Base-by-base conservation (phyloP, 2,113 vertebrate species). In the Proteles cristata region DNA sequence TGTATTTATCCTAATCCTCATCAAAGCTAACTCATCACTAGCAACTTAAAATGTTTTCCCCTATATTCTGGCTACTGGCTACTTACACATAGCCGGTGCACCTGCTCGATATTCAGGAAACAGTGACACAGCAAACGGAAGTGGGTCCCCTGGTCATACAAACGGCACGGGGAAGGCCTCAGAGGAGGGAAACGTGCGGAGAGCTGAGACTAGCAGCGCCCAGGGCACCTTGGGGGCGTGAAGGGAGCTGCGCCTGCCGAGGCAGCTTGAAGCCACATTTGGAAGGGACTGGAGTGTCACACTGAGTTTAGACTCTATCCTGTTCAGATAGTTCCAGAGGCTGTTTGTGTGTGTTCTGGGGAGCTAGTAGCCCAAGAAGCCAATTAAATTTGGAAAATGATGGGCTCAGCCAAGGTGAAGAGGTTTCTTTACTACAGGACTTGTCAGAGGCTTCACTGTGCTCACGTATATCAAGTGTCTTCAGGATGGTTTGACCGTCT, bases 221-320 rank as follows among this genome's bases (percentile, higher is more conserved):
- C 26, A 45, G 53, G 58, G 26, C 0, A 0, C 68, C 61, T 19
- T 6, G 68, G 71, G 61, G n/a, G 79, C 1, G 0, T 4, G 4
- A 63, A 1, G 23, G 66, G 35, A 48, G 31, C 50, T 69, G 71
- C n/a, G 39, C 8, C 79, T 53, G 55, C 53, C 58, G 17, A 31
- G 23, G 14, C 39, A 55, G 43, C 71, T 39, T 4, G 4, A 43
- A 92, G 50, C 10, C 66, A 28, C 19, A 50, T 39, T 90, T 10
- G 35, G 66, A 82, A 69, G 50, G 21, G 11, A 3, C 53, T 66
- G 21, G 25, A 55, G 8, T 17, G 48, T 33, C 43, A 21, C 58
- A n/a, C 50, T 17, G 12, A 65, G 25, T n/a, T 61, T 21, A 68
- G 77, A 71, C 48, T 88, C 65, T 25, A 2, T 28, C 10, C 26